Conservation (phyloP, 2,888 invertebrate species). For the Cataglyphis albicans region DNA sequence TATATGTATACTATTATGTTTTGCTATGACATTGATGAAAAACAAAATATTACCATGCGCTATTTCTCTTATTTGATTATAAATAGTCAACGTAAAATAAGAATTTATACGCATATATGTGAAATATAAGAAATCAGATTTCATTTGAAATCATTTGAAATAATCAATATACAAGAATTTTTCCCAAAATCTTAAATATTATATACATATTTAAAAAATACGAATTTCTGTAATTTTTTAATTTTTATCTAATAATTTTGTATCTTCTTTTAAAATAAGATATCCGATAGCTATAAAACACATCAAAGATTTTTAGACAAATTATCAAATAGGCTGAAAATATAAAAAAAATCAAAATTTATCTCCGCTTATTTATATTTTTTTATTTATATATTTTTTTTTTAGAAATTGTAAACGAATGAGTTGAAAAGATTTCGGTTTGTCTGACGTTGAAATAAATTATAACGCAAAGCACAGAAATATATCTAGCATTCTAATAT, state of each 20-base stretch:
- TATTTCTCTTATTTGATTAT: neutral
- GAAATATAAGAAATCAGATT: too few species aligned
- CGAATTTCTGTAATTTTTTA: too few species aligned
- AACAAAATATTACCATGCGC: neutral
- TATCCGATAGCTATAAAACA: neutral
- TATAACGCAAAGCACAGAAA: slow-evolving; percentile 11
- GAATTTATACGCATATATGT: neutral
- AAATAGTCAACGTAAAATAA: neutral
- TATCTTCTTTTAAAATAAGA: neutral
- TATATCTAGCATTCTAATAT: slow-evolving; percentile 10
- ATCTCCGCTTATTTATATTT: neutral
- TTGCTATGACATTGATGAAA: neutral
- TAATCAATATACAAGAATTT: neutral
- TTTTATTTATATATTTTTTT: neutral
- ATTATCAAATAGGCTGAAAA: neutral
- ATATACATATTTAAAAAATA: too few species aligned
- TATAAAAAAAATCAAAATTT: slow-evolving; percentile 10
- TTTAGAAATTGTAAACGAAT: neutral
- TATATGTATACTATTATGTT: neutral
- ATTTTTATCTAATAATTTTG: neutral
- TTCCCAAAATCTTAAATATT: too few species aligned
- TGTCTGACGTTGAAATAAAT: slow-evolving; percentile 39
- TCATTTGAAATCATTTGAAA: neutral
- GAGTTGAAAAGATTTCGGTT: neutral
- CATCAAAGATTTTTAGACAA: neutral